Evolutionary conservation across 2,113 vertebrate genomes (phyloP), one percentile per base, ranked within the genome.

Genomic region (Spheniscus mendiculus): DNA sequence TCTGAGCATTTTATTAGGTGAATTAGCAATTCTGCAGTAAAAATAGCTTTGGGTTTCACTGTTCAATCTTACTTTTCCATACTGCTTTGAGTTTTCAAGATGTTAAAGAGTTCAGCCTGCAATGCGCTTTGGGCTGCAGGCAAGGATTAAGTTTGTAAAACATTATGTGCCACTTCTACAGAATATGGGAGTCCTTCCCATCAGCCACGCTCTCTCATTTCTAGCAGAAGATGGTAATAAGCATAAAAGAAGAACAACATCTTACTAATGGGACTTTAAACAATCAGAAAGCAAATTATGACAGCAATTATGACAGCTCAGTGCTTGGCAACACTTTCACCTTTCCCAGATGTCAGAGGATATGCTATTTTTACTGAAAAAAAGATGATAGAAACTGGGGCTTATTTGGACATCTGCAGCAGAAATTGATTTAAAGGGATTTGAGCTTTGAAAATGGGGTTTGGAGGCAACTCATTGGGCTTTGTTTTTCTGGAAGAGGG

Each of bases 251-350:
- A 93, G 87, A 96, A 96, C 55, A 90, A 94, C 95, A 81, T 66
- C 49, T 10, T 90, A 70, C 89, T 96, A 47, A 74, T 73, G 49
- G 87, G 84, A 83, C 78, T 93, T 96, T 45, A 81, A 97, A 91
- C 72, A 79, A 92, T 92, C 91, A 90, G 82, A 94, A 97, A 88
- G 84, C 76, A 87, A 94, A 88, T 32, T 62, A 83, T 85, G 79
- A 94, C 93, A 96, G 93, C 44, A 85, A 86, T 89, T 89, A 76
- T 87, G 93, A 96, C 96, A 97, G 93, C 93, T 96, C 87, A 94
- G 87, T 74, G 91, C 90, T 93, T 97, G 96, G 85, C 93, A 96
- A 94, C 94, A 96, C 67, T 80, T 95, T 97, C 96, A 95, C 97
- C 95, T 97, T 93, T 96, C 90, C 87, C 80, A 94, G 83, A 94